Evolutionary conservation across 2,888 invertebrate species (phyloP).

Genomic region (Eilema depressum): DNA sequence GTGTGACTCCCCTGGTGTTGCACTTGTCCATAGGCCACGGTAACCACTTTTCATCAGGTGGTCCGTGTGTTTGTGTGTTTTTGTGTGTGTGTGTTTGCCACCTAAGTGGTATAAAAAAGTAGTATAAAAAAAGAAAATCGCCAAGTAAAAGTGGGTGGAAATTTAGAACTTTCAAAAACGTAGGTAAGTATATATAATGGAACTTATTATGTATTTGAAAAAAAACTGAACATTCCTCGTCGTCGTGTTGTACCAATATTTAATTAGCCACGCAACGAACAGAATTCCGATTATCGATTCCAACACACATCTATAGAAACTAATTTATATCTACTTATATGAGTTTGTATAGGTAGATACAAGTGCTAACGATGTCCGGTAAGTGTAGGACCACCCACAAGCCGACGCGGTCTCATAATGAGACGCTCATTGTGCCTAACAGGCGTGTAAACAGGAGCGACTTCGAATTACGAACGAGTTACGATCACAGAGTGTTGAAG

Average conservation of each 20-base stretch:
- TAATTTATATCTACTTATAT: neutral
- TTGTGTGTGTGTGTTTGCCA: too few species aligned
- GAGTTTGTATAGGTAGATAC: slow-evolving; percentile 17
- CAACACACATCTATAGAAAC: neutral
- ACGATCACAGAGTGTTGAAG: slow-evolving; percentile 46
- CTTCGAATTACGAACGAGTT: slow-evolving; percentile 48
- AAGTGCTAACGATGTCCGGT: slow-evolving; percentile 42
- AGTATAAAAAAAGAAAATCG: too few species aligned
- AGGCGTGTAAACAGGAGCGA: slow-evolving; percentile 57
- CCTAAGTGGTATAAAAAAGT: too few species aligned
- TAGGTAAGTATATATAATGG: too few species aligned
- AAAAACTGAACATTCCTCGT: neutral
- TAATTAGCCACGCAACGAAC: neutral
- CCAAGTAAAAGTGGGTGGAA: too few species aligned
- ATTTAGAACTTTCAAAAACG: too few species aligned
- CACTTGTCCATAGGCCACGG: too few species aligned
- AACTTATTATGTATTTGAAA: too few species aligned
- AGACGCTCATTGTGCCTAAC: slow-evolving; percentile 54
- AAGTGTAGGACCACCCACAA: slow-evolving; percentile 56
- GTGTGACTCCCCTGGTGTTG: too few species aligned
- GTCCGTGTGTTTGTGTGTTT: too few species aligned
- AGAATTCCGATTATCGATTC: slow-evolving; percentile 1
- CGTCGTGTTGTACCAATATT: neutral
- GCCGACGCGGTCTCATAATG: slow-evolving; percentile 44
- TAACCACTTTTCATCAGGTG: too few species aligned